Evolutionary conservation across 2,888 invertebrate genomes (phyloP).

Genomic region (Tridacna crocea): DNA sequence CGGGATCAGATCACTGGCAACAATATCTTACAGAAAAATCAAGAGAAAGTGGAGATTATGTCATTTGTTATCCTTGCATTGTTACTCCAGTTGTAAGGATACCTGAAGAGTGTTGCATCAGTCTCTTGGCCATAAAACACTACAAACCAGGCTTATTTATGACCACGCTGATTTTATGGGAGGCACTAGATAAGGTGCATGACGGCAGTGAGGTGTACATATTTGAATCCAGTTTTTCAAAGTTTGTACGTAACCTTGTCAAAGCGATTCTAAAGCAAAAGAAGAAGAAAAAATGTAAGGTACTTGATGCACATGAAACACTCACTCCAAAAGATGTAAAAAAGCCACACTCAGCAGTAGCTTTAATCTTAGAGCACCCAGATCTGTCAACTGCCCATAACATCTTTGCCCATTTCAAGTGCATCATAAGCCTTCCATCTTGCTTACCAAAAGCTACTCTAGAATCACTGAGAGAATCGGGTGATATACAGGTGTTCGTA

Average conservation of each 20-base stretch:
- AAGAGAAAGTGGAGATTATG: not conserved
- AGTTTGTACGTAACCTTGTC: not conserved
- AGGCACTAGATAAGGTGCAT: not conserved
- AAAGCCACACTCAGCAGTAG: not conserved
- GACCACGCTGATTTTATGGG: constrained; percentile 7
- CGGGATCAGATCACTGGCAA: not conserved
- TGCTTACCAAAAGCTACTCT: not conserved
- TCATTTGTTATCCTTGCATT: constrained; percentile 10
- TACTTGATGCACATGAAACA: not conserved
- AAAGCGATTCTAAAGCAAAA: not conserved
- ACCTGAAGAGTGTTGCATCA: constrained; percentile 16
- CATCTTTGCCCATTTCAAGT: not conserved
- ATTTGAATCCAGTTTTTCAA: not conserved
- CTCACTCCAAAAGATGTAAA: not conserved
- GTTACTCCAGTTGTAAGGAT: constrained; percentile 2
- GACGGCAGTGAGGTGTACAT: not conserved
- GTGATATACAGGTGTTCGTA: not conserved
- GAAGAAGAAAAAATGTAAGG: not conserved
- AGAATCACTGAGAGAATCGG: not conserved
- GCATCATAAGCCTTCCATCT: not conserved
- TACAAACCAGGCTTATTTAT: constrained; percentile 21
- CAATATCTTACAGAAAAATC: not conserved
- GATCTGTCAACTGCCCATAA: no score
- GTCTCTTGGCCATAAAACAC: not conserved
- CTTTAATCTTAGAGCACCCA: not conserved